phyloP scores from a whole-genome alignment of 2,888 invertebrate genomes.

The Euzetes globulus region DNA sequence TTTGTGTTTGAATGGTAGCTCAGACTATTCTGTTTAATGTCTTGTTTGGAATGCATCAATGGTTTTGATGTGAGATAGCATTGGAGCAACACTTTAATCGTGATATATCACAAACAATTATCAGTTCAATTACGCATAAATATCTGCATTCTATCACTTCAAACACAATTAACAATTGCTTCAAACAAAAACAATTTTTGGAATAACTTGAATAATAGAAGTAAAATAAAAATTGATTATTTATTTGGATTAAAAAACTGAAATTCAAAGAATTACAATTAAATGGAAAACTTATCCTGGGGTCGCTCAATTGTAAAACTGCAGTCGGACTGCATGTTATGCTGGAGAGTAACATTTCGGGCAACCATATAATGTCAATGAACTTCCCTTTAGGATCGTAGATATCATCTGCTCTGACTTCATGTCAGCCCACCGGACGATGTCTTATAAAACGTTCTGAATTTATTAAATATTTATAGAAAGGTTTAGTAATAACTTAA shows the following conservation, averaged over 20 bases:
- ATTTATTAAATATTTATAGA: background rate
- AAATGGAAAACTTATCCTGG: no score
- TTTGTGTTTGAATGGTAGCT: no score
- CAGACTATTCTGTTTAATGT: background rate
- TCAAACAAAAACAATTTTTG: background rate
- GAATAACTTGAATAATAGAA: background rate
- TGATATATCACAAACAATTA: conserved; percentile 10
- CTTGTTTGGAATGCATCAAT: background rate
- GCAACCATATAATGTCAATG: background rate
- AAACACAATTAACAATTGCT: background rate
- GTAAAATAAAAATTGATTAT: no score
- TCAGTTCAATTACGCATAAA: background rate
- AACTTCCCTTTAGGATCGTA: background rate
- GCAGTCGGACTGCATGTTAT: background rate
- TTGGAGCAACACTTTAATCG: background rate
- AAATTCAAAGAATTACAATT: no score
- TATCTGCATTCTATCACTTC: conserved; percentile 10
- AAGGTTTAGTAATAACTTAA: background rate
- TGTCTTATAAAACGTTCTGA: background rate
- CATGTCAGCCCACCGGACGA: background rate
- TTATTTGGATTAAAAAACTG: no score
- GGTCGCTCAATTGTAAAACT: no score
- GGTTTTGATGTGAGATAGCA: background rate
- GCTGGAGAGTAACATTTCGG: conserved; percentile 13
- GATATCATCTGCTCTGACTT: background rate